Base-by-base conservation (phyloP, 2,113 vertebrate genomes). In the Zosterops japonicus region DNA sequence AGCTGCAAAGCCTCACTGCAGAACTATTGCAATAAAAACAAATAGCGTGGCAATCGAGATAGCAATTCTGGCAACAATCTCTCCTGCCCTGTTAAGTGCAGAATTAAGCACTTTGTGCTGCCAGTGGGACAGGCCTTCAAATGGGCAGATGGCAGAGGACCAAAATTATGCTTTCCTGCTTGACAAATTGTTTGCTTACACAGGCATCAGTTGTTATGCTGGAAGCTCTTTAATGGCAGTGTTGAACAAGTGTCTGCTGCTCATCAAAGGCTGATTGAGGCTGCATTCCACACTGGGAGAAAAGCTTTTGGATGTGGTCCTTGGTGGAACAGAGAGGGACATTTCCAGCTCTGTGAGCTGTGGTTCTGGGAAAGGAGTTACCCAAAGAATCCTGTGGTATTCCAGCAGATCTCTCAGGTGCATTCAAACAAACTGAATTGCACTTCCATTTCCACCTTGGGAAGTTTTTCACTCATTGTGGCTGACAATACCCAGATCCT, bases 181-280 rank as follows among this genome's bases (percentile, higher is more conserved):
- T 93, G 83, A 96, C 85, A 96, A 96, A 90, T 92, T 90, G 79
- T 95, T 97, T 95, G 84, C 63, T 93, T 96, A 86, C 67, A 59
- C 50, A 93, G 71, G 85, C 64, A 85, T 79, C 70, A 83, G 67
- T 77, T 44, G 44, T 93, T 93, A 47, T 55, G 24, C 92, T 90
- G 84, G 90, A 44, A 94, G 52, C 39, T 86, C 82, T 92, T 70
- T 70, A 83, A 55, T 2, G 4, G 84, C 47, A 31, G 39, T 74
- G 83, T 20, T 81, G 79, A 94, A 94, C 92, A 95, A 90, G 59
- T 56, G 90, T 96, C 84, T 94, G 92, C 63, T 93, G 84, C 60
- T 95, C 84, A 86, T 78, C 92, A 93, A 92, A 97, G 92, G 63
- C 63, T 60, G 41, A 69, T 33, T 5, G 18, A 35, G 39, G 52